These are phyloP conservation scores for Nymphalis c-album DNA, from an alignment of 2,888 invertebrate genomes.

Conservation along the genomic window DNA sequence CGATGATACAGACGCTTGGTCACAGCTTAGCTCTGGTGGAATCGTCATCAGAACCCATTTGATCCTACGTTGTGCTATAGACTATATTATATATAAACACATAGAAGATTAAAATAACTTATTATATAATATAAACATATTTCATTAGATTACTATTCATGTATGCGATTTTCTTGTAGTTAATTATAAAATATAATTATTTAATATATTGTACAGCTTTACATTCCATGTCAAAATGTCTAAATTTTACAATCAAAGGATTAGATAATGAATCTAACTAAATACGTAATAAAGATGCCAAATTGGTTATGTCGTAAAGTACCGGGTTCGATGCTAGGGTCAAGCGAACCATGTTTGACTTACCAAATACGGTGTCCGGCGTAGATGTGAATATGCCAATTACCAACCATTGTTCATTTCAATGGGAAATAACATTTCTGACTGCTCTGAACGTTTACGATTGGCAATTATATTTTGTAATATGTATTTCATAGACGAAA, in stretches of 20 bases:
- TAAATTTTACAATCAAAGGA: slow-evolving; percentile 18
- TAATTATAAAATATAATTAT: no score
- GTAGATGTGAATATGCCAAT: slow-evolving; percentile 41
- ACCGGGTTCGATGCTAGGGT: slow-evolving; percentile 36
- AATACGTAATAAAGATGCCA: slow-evolving; percentile 22
- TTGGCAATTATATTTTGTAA: slow-evolving; percentile 3
- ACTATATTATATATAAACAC: no score
- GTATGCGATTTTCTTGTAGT: no score
- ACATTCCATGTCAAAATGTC: neutral
- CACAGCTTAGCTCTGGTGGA: no score
- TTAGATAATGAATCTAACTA: slow-evolving; percentile 20
- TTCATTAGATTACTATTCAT: no score
- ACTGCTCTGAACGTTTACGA: slow-evolving; percentile 16
- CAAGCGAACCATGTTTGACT: slow-evolving; percentile 37
- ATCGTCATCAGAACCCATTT: no score
- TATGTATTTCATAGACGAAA: neutral
- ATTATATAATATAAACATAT: no score
- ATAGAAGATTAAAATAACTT: no score
- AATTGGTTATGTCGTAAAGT: slow-evolving; percentile 27
- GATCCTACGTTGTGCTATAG: no score
- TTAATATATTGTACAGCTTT: no score
- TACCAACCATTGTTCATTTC: slow-evolving; percentile 41
- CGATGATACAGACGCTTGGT: no score
- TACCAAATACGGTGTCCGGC: slow-evolving; percentile 34
- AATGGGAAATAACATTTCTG: slow-evolving; percentile 33